Evolutionary conservation across 1,140 invertebrate species (phyloP).

Genomic region (Drosophila kepulauana): DNA sequence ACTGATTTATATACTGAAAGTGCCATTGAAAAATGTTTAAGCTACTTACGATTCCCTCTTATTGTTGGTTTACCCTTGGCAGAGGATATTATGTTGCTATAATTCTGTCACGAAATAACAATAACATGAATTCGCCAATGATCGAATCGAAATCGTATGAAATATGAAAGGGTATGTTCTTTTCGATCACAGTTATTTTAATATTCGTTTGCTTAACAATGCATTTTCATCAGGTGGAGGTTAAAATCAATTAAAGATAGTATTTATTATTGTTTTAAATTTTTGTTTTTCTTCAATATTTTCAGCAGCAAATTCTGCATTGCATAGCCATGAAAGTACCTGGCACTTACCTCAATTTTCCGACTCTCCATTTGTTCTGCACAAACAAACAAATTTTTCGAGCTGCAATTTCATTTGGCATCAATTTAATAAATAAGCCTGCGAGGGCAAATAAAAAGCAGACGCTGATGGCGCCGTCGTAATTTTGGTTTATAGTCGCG

Average conservation of each 20-base stretch:
- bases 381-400: constrained; percentile 14
- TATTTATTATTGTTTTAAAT: background rate
- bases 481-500: constrained; percentile 77
- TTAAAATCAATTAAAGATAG: constrained; percentile 1
- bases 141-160: background rate
- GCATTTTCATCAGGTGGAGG: background rate
- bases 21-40: constrained; percentile 50
- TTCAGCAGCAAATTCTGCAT: constrained; percentile 7
- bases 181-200: background rate
- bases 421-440: constrained; percentile 79
- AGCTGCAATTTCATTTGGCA: constrained; percentile 60
- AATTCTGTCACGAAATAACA: constrained; percentile 14
- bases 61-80: background rate
- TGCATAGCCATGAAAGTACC: constrained; percentile 7
- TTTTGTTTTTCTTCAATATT: background rate
- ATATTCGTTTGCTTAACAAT: background rate
- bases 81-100: constrained; percentile 13
- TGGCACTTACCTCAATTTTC: background rate
- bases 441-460: constrained; percentile 69
- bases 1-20: constrained; percentile 70
- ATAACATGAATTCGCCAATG: constrained; percentile 5
- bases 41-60: constrained; percentile 47
- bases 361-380: background rate
- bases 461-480: constrained; percentile 55
- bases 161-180: background rate